phyloP scores from a whole-genome alignment of 2,888 invertebrate species.

The Halocaridina rubra region DNA sequence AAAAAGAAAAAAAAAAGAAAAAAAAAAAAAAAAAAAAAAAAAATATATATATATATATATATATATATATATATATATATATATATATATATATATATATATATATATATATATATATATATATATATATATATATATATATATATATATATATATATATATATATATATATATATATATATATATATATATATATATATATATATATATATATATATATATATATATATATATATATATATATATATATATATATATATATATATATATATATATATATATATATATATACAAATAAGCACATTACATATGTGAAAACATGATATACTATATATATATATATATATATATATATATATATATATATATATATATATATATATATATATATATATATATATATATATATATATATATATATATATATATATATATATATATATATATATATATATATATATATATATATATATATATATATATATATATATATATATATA shows the following conservation, averaged over 20 bases:
- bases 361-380: no score
- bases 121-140: constrained; percentile 29
- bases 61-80: constrained; percentile 35
- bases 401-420: no score
- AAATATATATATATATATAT: neutral
- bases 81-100: constrained; percentile 26
- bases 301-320: no score
- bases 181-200: constrained; percentile 34
- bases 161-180: constrained; percentile 27
- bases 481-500: constrained; percentile 26
- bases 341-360: no score
- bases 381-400: no score
- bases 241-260: constrained; percentile 24
- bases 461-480: constrained; percentile 34
- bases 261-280: constrained; percentile 37
- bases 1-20: neutral
- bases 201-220: constrained; percentile 22
- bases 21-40: neutral
- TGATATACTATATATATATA: no score
- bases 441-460: no score
- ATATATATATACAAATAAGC: no score
- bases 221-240: constrained; percentile 14
- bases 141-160: constrained; percentile 30
- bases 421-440: no score
- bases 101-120: constrained; percentile 32